Base-by-base conservation (phyloP, 2,797 vertebrate species). In the Gymnothorax javanicus region DNA sequence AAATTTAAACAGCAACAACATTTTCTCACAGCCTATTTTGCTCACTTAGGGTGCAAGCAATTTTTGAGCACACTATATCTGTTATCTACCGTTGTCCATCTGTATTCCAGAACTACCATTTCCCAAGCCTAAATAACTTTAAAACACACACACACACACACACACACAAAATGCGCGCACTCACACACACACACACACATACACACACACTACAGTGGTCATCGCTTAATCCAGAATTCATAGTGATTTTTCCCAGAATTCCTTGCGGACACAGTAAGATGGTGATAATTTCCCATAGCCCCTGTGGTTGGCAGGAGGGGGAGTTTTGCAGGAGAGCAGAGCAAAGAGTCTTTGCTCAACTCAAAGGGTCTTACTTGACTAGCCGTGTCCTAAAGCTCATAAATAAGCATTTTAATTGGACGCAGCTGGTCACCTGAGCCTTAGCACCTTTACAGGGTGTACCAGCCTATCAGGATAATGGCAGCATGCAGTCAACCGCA, bases 391-490 rank as follows among this genome's bases (percentile, higher is more conserved):
- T 3, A 20, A 6, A 0, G 25, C 58, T 84, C 83, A 52, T 67
- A 52, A 64, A 84, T 50, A 64, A 54, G 58, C 50, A 4, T n/a
- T 54, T 56, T 79, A 15, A n/a, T 79, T 54, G 6, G 75, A 79
- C 50, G 52, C 3, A 60, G 83, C 83, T 7, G 27, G 12, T 12
- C 8, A 17, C 64, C 50, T 50, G 56, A 15, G 73, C 82, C n/a
- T 64, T 56, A n/a, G 27, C 83, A 27, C 77, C 89, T 58, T 86
- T 71, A 75, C 87, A 84, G 73, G 69, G 90, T 87, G 86, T 43
- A 64, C 82, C 85, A 85, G 85, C 87, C 81, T 87, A 64, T 90
- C 88, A 88, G 87, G 86, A 84, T 85, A 64, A 89, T 67, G 88
- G 87, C 88, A 84, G 85, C 57, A 64, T 13, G 11, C 82, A 83